A percentile compares a stretch with the other conserved stretches of the same genome.
phyloP scores from a whole-genome alignment of 2,888 invertebrate species.

The Myathropa florea region DNA sequence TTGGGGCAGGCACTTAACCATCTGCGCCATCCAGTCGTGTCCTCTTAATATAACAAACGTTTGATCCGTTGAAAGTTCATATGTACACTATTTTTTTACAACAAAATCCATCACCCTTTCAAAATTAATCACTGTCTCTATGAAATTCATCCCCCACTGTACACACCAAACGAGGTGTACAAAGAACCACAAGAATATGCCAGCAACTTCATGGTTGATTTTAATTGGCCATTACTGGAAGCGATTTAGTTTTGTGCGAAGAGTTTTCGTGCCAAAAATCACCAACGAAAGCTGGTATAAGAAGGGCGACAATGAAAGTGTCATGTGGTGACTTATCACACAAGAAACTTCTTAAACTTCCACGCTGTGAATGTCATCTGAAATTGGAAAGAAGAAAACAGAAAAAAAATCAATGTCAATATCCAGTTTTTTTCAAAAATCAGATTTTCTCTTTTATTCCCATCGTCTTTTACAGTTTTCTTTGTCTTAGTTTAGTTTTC shows the following conservation, averaged over 20 bases:
- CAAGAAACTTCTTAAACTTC: not conserved
- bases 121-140: not conserved
- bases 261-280: slow-evolving; percentile 13
- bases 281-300: not conserved
- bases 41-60: no score
- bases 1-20: no score
- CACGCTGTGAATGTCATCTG: not conserved
- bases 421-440: slow-evolving; percentile 49
- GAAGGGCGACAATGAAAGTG: not conserved
- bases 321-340: slow-evolving; percentile 19
- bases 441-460: slow-evolving; percentile 22
- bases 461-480: slow-evolving; percentile 35
- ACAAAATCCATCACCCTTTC: not conserved
- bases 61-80: no score
- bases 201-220: slow-evolving; percentile 33
- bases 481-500: slow-evolving; percentile 11
- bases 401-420: not conserved
- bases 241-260: not conserved
- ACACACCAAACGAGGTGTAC: not conserved
- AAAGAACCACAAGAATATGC: not conserved
- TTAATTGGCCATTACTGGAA: slow-evolving; percentile 46
- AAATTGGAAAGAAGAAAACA: not conserved
- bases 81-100: no score
- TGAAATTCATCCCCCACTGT: not conserved
- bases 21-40: no score